Evolutionary conservation across 53 echinoderm and acorn worm species (phyloP), one percentile per base, ranked within the genome.

Genomic region (Zoroaster sp.): DNA sequence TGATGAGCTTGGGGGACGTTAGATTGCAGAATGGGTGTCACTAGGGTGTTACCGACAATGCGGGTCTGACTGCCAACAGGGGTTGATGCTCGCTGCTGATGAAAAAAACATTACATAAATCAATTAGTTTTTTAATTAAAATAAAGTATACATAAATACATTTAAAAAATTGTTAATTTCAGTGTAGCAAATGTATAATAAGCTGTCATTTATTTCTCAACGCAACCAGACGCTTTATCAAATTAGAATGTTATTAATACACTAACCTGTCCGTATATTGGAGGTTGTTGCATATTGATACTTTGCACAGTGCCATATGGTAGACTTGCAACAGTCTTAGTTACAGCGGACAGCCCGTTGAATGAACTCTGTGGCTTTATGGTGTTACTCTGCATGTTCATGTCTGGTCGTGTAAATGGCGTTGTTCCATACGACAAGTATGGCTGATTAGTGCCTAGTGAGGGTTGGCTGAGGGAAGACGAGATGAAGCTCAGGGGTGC

Each of bases 211-310:
- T n/a, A n/a, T n/a, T n/a, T n/a, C n/a, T n/a, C n/a, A n/a, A n/a
- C n/a, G n/a, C n/a, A n/a, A n/a, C n/a, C n/a, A n/a, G n/a, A n/a
- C n/a, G n/a, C n/a, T n/a, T n/a, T n/a, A n/a, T n/a, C n/a, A n/a
- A n/a, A n/a, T n/a, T n/a, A n/a, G n/a, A n/a, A n/a, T n/a, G n/a
- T n/a, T n/a, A 17, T 4, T 7, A 49, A 83, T 5, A 41, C 34
- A 72, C 87, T 79, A 66, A 94, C 94, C 94, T 91, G 95, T 35
- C 93, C 93, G 66, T 88, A 95, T 31, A 95, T 21, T 13, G 83
- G 77, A 21, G 72, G 71, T n/a, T 73, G 92, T 31, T 80, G 87
- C 54, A 94, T 88, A 67, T 90, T 77, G 81, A 92, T 90, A 70
- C 86, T 92, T 25, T 88, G 51, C 21, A 93, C 89, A 5, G 87